Percentiles rank a stretch among this genome's conserved stretches.
Conservation (phyloP, 2,113 vertebrate genomes). For the Tonatia bakeri region DNA sequence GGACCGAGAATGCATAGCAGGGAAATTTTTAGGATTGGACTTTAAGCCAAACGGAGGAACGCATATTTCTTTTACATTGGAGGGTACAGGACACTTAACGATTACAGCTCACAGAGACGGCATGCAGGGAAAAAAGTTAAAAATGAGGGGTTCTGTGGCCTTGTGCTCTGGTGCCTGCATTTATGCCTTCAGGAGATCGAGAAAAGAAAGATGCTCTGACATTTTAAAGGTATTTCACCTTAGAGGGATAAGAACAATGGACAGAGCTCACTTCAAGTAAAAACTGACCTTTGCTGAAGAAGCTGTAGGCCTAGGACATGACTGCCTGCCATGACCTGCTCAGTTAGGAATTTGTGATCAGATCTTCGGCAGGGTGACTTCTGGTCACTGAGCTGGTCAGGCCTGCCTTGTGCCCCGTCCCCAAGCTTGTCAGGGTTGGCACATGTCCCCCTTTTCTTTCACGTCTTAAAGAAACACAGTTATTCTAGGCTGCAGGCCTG, state of each 20-base stretch:
- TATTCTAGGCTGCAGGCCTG: neutral
- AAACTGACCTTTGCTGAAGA: neutral
- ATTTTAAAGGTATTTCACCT: neutral
- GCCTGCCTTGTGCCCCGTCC: neutral
- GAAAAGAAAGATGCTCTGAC: neutral
- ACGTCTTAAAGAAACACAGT: neutral
- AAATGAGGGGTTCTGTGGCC: neutral
- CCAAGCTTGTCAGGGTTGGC: neutral
- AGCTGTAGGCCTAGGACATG: neutral
- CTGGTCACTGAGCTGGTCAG: neutral
- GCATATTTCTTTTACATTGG: neutral
- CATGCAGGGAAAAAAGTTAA: neutral
- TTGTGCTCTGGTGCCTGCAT: neutral
- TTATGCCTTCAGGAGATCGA: neutral
- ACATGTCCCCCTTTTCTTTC: neutral
- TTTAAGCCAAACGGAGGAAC: neutral
- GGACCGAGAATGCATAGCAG: neutral
- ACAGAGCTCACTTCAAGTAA: neutral
- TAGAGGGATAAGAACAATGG: neutral
- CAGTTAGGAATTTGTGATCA: neutral
- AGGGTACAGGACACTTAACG: neutral
- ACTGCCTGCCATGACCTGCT: neutral
- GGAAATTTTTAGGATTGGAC: neutral
- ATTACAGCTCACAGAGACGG: neutral
- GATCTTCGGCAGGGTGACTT: neutral